These are phyloP conservation scores for Megaceryle alcyon DNA, from an alignment of 2,797 vertebrate species.

Conservation along the genomic window DNA sequence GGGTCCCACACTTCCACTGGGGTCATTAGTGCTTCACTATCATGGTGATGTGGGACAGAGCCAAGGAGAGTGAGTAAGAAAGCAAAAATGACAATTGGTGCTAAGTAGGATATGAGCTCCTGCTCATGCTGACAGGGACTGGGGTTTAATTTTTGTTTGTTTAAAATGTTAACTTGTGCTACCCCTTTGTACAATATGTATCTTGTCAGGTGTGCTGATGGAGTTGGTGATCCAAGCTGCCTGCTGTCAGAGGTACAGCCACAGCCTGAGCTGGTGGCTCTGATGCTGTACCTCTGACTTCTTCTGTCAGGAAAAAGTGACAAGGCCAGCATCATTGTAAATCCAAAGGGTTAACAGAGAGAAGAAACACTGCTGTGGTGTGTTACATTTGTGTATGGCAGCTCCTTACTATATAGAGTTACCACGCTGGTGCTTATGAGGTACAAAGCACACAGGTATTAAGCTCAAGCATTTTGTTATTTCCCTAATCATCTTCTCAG, in stretches of 20 bases:
- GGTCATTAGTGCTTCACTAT: not conserved
- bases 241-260: not conserved
- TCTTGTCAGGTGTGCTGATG: rapidly evolving
- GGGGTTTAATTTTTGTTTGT: not conserved
- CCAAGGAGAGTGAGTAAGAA: not conserved
- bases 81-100: not conserved
- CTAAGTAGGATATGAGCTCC: not conserved
- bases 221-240: not conserved
- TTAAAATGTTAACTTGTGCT: not conserved
- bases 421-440: not conserved
- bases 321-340: not conserved
- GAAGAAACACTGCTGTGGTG: not conserved
- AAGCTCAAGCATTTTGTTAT: not conserved
- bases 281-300: not conserved
- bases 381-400: not conserved
- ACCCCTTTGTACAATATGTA: rapidly evolving
- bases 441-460: not conserved
- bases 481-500: not conserved
- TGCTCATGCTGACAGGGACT: not conserved
- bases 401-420: rapidly evolving
- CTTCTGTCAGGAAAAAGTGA: not conserved
- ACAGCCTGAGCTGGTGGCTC: not conserved
- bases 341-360: not conserved
- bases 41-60: not conserved
- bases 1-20: not conserved